Evolutionary conservation across 2,797 vertebrate species (phyloP).

Genomic region (Notoglanidium macrostoma): DNA sequence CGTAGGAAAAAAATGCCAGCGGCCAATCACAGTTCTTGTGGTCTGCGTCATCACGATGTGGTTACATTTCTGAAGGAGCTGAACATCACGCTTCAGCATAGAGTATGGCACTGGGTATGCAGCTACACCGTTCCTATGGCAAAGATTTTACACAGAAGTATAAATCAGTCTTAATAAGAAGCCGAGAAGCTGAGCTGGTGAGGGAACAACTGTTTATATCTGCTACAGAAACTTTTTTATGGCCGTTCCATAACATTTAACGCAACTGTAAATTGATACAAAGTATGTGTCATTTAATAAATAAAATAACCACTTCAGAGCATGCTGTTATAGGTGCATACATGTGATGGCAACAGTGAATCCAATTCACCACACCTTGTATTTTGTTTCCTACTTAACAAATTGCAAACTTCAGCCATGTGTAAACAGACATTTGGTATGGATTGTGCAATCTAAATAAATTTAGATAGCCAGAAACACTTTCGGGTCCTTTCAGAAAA

Average conservation of each 20-base stretch:
- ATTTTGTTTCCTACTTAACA: not conserved
- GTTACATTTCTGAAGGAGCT: too few relatives aligned
- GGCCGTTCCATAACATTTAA: not conserved
- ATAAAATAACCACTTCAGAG: not conserved
- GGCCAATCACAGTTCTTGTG: too few relatives aligned
- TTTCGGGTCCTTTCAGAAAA: not conserved
- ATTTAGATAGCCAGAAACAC: not conserved
- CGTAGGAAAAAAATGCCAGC: too few relatives aligned
- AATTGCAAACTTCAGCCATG: not conserved
- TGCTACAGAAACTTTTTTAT: not conserved
- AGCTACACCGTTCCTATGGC: too few relatives aligned
- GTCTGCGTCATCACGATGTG: too few relatives aligned
- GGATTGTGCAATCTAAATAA: not conserved
- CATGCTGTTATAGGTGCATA: not conserved
- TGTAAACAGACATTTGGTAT: not conserved
- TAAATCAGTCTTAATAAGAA: not conserved
- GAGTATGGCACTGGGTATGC: too few relatives aligned
- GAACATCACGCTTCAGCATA: too few relatives aligned
- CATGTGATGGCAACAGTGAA: not conserved
- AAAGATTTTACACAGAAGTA: too few relatives aligned
- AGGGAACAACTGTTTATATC: too few relatives aligned
- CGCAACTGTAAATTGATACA: not conserved
- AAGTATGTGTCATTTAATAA: not conserved
- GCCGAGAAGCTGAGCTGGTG: not conserved
- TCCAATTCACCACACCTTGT: not conserved